phyloP scores from a whole-genome alignment of 2,888 invertebrate genomes.

The Apamea crenata region DNA sequence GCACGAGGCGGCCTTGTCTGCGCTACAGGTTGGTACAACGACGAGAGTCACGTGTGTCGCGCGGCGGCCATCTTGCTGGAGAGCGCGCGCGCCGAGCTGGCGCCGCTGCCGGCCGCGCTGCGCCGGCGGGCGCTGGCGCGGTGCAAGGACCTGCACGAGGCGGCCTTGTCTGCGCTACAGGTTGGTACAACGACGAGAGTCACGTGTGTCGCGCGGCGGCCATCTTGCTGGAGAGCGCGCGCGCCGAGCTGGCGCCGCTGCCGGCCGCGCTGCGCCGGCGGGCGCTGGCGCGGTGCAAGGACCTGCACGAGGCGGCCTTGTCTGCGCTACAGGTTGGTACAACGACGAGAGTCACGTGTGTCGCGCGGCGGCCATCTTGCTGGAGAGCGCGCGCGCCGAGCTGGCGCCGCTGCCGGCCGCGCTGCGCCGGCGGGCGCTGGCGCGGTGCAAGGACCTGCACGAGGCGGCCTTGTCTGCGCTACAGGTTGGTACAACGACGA shows the following conservation, averaged over 20 bases:
- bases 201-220: constrained; percentile 95
- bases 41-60: constrained; percentile 95
- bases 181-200: constrained; percentile 38
- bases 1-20: constrained; percentile 85
- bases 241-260: constrained; percentile 90
- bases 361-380: constrained; percentile 93
- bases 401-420: constrained; percentile 89
- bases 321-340: constrained; percentile 79
- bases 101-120: constrained; percentile 87
- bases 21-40: constrained; percentile 74
- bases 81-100: constrained; percentile 91
- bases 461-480: constrained; percentile 84
- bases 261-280: constrained; percentile 84
- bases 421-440: constrained; percentile 83
- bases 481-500: constrained; percentile 70
- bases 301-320: constrained; percentile 85
- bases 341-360: constrained; percentile 93
- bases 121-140: constrained; percentile 84
- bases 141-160: constrained; percentile 87
- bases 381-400: constrained; percentile 92
- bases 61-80: constrained; percentile 94
- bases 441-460: constrained; percentile 86
- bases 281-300: constrained; percentile 85
- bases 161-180: constrained; percentile 84
- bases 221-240: constrained; percentile 93